Conservation (phyloP, 2,797 vertebrate genomes). For the Thamnophis elegans region DNA sequence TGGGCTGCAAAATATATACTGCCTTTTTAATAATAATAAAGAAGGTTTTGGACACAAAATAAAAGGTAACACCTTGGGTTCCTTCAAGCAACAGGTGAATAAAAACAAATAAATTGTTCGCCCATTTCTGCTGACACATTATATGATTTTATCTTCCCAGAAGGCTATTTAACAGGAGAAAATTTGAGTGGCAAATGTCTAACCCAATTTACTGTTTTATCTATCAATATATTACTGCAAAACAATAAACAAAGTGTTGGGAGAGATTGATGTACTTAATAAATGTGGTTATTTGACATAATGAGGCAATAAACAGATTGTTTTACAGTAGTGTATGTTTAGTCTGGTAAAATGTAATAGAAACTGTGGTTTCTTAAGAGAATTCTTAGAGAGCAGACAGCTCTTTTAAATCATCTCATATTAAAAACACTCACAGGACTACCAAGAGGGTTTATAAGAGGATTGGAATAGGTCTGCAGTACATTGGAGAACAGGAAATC, state of each 20-base stretch:
- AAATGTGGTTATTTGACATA: background rate
- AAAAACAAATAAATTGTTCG: background rate
- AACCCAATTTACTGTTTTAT: background rate
- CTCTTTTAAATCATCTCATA: background rate
- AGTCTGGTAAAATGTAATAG: background rate
- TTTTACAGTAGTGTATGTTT: background rate
- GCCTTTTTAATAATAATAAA: background rate
- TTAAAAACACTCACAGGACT: background rate
- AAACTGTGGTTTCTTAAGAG: background rate
- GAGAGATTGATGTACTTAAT: background rate
- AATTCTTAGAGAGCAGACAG: background rate
- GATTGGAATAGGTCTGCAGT: background rate
- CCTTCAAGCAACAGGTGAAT: background rate
- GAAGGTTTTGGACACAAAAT: slow-evolving; percentile 3
- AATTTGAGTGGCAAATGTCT: background rate
- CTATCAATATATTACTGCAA: background rate
- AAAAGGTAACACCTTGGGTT: background rate
- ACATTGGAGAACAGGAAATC: background rate
- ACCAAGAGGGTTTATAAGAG: background rate
- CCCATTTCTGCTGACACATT: background rate
- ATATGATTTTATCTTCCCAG: background rate
- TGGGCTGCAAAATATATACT: background rate
- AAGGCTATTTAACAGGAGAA: background rate
- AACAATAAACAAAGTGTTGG: background rate
- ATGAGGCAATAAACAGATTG: background rate